Conservation (phyloP, 1,140 invertebrate genomes). For the Yoshiicerus persimilis region DNA sequence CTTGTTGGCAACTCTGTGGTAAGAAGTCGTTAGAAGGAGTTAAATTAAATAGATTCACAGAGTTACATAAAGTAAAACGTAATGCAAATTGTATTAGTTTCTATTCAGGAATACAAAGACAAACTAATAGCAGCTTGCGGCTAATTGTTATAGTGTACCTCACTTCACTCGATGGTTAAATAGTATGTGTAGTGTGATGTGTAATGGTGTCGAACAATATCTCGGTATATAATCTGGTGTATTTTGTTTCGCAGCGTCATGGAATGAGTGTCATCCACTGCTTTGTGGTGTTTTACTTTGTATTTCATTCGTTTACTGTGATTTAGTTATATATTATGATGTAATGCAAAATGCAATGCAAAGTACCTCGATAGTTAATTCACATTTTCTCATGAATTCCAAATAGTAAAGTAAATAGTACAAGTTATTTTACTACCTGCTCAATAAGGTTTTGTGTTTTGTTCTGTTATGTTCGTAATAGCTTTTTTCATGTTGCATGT, state of each 20-base stretch:
- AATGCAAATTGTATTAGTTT: not conserved
- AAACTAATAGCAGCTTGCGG: not conserved
- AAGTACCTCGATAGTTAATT: not conserved
- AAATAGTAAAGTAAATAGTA: not conserved
- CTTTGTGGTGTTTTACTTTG: not conserved
- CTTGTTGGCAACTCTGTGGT: too few relatives aligned
- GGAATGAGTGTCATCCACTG: not conserved
- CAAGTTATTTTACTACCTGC: not conserved
- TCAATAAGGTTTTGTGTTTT: not conserved
- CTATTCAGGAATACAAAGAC: not conserved
- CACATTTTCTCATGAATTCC: not conserved
- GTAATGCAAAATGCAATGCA: not conserved
- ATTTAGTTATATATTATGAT: not conserved
- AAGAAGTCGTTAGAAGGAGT: not conserved
- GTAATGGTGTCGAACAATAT: not conserved
- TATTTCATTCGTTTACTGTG: not conserved
- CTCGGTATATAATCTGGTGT: not conserved
- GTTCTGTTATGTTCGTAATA: not conserved
- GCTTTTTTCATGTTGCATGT: not conserved
- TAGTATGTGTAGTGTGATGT: too few relatives aligned
- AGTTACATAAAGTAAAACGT: not conserved
- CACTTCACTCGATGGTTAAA: not conserved
- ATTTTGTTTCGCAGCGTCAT: too few relatives aligned
- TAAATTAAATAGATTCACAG: not conserved
- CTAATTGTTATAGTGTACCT: not conserved